These are phyloP conservation scores for Chrysomallon squamiferum DNA, from an alignment of 1,140 invertebrate species.

Conservation along the genomic window DNA sequence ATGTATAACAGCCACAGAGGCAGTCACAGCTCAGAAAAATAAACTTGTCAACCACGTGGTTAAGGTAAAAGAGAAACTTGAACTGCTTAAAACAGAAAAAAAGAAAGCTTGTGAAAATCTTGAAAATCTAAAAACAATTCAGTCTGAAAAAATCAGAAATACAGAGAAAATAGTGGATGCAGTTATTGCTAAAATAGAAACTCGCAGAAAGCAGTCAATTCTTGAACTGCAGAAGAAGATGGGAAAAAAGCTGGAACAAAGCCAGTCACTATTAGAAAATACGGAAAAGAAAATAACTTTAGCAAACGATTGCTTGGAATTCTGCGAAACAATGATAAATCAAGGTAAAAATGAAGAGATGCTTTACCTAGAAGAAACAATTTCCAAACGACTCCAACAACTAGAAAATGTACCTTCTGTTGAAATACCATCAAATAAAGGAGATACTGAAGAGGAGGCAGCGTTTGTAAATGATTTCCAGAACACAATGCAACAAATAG, in stretches of 20 bases:
- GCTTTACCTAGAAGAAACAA: not conserved
- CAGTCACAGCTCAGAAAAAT: not conserved
- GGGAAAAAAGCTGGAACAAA: not conserved
- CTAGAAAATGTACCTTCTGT: not conserved
- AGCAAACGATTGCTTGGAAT: not conserved
- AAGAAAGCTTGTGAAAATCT: too few relatives aligned
- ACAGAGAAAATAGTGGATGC: too few relatives aligned
- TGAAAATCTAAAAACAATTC: too few relatives aligned
- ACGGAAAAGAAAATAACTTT: not conserved
- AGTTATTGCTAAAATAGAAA: too few relatives aligned
- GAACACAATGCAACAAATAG: too few relatives aligned
- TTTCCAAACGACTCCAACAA: not conserved
- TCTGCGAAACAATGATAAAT: not conserved
- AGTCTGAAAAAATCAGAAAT: too few relatives aligned
- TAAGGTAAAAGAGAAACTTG: too few relatives aligned
- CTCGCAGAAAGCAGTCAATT: too few relatives aligned
- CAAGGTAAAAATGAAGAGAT: slow-evolving; percentile 1
- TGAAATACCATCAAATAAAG: not conserved
- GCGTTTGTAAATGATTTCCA: too few relatives aligned
- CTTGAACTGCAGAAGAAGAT: not conserved
- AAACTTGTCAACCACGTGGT: too few relatives aligned
- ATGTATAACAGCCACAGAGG: not conserved
- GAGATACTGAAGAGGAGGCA: too few relatives aligned
- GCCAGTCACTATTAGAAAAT: not conserved
- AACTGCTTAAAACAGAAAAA: too few relatives aligned